Percentiles rank a stretch among this genome's conserved stretches.
phyloP scores from a whole-genome alignment of 2,888 invertebrate genomes.

The Cacoxenus indagator region DNA sequence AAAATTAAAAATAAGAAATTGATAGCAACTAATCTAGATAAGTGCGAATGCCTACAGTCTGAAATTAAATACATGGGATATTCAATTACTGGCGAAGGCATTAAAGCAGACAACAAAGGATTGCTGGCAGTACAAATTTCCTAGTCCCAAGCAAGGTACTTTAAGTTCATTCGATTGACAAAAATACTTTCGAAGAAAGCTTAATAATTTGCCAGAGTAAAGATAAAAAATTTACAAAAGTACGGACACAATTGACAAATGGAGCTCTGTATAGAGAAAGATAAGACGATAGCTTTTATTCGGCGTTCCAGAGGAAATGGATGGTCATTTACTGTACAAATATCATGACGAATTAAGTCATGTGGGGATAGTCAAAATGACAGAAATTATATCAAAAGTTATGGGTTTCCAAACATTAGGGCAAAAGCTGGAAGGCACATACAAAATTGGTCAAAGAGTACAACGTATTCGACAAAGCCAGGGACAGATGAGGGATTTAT shows the following conservation, averaged over 20 bases:
- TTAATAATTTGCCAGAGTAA: conserved; percentile 6
- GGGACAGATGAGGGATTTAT: neutral
- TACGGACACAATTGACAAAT: conserved; percentile 13
- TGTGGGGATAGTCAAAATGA: conserved; percentile 19
- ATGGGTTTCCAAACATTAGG: conserved; percentile 27
- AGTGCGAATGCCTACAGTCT: neutral
- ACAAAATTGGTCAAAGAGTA: neutral
- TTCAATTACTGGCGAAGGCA: neutral
- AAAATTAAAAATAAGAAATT: too few species aligned
- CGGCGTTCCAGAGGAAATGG: conserved; percentile 23
- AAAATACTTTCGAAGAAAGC: conserved; percentile 24
- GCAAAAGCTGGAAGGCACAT: neutral
- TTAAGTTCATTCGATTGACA: neutral
- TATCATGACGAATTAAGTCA: conserved; percentile 26
- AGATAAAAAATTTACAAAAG: neutral
- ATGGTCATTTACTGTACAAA: conserved; percentile 17
- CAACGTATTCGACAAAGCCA: neutral
- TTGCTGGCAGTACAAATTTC: neutral
- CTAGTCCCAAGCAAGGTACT: neutral
- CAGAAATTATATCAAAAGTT: conserved; percentile 15
- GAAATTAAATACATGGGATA: neutral
- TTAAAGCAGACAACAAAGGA: neutral
- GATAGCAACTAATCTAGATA: neutral
- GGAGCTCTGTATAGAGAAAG: conserved; percentile 23
- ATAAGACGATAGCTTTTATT: conserved; percentile 19